Evolutionary conservation across 2,888 invertebrate species (phyloP).

Genomic region (Sesamia inferens): DNA sequence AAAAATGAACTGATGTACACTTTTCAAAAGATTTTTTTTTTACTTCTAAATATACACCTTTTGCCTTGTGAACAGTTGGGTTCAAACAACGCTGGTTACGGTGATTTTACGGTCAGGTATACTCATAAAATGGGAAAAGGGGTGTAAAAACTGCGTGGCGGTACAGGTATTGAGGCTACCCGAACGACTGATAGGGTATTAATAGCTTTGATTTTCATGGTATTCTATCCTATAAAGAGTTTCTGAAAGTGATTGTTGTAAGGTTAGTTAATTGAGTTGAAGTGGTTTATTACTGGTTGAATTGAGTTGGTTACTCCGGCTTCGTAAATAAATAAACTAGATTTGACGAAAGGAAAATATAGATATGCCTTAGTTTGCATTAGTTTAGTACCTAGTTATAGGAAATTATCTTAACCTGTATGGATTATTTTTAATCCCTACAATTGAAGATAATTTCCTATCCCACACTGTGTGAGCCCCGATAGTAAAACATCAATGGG

Average conservation of each 20-base stretch:
- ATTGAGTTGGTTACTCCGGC: too few relatives aligned
- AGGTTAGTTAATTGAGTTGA: background rate
- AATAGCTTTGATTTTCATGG: conserved; percentile 50
- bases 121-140: conserved; percentile 66
- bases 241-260: background rate
- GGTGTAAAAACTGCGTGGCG: conserved; percentile 67
- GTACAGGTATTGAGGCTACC: conserved; percentile 32
- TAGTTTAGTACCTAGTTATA: too few relatives aligned
- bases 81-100: conserved; percentile 56
- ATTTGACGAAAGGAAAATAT: too few relatives aligned
- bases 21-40: background rate
- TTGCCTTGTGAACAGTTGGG: conserved; percentile 29
- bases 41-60: background rate
- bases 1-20: background rate
- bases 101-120: conserved; percentile 61
- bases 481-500: too few relatives aligned
- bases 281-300: background rate
- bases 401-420: too few relatives aligned
- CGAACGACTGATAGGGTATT: conserved; percentile 43
- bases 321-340: too few relatives aligned
- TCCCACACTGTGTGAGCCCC: too few relatives aligned
- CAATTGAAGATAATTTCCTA: too few relatives aligned
- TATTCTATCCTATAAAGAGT: conserved; percentile 6
- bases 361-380: too few relatives aligned
- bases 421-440: too few relatives aligned